phyloP scores from a whole-genome alignment of 2,113 vertebrate species.

The Clarias batrachus region DNA sequence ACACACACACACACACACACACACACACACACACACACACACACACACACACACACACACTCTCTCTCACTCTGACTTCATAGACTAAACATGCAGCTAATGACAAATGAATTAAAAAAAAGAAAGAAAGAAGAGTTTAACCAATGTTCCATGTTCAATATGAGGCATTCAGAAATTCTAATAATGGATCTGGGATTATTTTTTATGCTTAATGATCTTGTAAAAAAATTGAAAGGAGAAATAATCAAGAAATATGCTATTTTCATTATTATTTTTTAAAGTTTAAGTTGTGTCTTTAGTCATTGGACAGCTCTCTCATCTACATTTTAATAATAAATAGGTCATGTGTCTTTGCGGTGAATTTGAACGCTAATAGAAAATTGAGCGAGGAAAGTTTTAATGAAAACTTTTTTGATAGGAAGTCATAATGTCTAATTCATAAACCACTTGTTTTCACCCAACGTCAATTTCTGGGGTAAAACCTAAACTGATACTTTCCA shows the following conservation, averaged over 20 bases:
- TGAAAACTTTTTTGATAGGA: background rate
- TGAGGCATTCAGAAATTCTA: background rate
- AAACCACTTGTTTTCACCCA: conserved; percentile 42
- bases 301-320: conserved; percentile 25
- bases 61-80: background rate
- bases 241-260: background rate
- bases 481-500: background rate
- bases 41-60: too few species aligned
- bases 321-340: conserved; percentile 13
- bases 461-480: conserved; percentile 27
- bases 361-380: conserved; percentile 21
- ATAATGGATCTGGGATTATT: background rate
- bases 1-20: too few species aligned
- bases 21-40: too few species aligned
- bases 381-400: background rate
- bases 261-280: background rate
- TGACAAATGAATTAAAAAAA: background rate
- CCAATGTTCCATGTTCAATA: background rate
- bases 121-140: background rate
- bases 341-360: conserved; percentile 14
- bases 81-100: background rate
- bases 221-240: background rate
- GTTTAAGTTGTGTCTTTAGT: background rate
- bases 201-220: background rate
- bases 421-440: conserved; percentile 28